Evolutionary conservation across 92 coral and sea anemone genomes (phyloP).

Genomic region (Siderastrea siderea): DNA sequence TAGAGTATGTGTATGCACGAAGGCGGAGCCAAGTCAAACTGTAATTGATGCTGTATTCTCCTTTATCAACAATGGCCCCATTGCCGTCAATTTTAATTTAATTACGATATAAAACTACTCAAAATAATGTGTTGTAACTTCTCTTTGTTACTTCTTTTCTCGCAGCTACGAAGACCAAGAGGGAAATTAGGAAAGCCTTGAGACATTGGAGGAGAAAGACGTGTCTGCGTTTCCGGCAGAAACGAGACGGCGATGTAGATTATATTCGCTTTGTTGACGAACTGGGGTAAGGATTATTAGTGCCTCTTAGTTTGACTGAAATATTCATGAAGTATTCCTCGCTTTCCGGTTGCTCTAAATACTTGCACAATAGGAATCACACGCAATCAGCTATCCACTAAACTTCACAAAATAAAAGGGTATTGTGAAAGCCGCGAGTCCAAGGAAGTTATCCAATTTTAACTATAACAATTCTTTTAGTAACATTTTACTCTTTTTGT

Average conservation of each 20-base stretch:
- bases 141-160: constrained; percentile 17
- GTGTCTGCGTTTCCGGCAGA: constrained; percentile 95
- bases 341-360: constrained; percentile 57
- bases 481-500: background rate
- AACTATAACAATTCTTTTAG: background rate
- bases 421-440: constrained; percentile 11
- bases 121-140: constrained; percentile 47
- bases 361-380: constrained; percentile 49
- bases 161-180: constrained; percentile 78
- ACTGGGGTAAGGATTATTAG: constrained; percentile 87
- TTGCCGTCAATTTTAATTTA: constrained; percentile 88
- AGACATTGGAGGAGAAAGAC: constrained; percentile 95
- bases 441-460: background rate
- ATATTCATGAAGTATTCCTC: constrained; percentile 52
- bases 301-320: constrained; percentile 46
- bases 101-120: constrained; percentile 80
- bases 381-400: constrained; percentile 54
- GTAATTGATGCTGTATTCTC: constrained; percentile 73
- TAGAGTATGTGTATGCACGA: constrained; percentile 57
- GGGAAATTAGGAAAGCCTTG: constrained; percentile 88
- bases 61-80: constrained; percentile 71
- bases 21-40: constrained; percentile 81
- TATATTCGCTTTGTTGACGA: constrained; percentile 94
- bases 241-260: constrained; percentile 84
- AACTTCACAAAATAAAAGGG: constrained; percentile 6